These are phyloP conservation scores for Tetraodon nigroviridis DNA, from an alignment of 2,113 vertebrate species.

Conservation along the genomic window DNA sequence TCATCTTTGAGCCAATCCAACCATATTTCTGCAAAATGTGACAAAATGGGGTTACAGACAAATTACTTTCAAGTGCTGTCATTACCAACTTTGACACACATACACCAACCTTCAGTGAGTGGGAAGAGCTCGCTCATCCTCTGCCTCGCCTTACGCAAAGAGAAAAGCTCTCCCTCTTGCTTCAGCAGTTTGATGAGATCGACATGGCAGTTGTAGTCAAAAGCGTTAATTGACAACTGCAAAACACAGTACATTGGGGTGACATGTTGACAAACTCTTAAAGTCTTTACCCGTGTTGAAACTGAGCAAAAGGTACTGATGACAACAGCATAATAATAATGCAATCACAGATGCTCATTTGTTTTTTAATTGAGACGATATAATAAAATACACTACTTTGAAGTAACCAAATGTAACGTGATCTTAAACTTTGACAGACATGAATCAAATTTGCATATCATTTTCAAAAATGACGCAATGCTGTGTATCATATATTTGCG, in stretches of 20 bases:
- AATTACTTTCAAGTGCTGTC: neutral
- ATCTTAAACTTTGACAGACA: too few species aligned
- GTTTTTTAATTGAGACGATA: too few species aligned
- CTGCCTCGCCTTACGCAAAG: conserved; percentile 84
- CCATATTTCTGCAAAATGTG: conserved; percentile 84
- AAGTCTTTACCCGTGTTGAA: too few species aligned
- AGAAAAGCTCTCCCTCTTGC: conserved; percentile 86
- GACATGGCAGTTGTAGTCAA: conserved; percentile 95
- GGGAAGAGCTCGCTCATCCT: conserved; percentile 98
- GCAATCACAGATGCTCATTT: too few species aligned
- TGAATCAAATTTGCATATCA: too few species aligned
- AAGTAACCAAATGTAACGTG: too few species aligned
- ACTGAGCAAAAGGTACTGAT: too few species aligned
- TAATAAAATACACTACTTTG: too few species aligned
- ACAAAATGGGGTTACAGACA: conserved; percentile 5
- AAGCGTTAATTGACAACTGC: conserved; percentile 91
- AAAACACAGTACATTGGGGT: conserved; percentile 5
- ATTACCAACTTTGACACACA: neutral
- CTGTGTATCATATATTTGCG: too few species aligned
- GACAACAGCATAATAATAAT: too few species aligned
- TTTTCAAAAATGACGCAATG: too few species aligned
- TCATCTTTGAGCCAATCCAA: conserved; percentile 96
- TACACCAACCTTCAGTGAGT: conserved; percentile 86
- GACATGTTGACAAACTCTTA: too few species aligned
- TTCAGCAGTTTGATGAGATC: conserved; percentile 92